These are phyloP conservation scores for Ictalurus furcatus DNA, from an alignment of 2,113 vertebrate species.

Conservation along the genomic window DNA sequence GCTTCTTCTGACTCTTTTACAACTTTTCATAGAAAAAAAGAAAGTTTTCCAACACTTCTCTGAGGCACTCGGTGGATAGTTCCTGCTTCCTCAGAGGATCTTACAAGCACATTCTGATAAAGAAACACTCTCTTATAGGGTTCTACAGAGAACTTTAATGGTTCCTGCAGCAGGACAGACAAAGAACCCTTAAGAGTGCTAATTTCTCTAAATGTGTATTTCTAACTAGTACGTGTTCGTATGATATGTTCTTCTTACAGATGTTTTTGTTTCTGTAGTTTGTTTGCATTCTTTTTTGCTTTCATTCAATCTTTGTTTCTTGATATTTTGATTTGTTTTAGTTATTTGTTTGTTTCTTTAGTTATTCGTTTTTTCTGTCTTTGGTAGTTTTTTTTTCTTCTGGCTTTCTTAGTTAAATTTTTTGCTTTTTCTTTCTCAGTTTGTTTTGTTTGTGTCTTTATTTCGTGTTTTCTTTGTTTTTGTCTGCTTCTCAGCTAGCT, in stretches of 20 bases:
- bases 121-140: not conserved
- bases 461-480: no score
- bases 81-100: not conserved
- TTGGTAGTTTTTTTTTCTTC: no score
- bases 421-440: no score
- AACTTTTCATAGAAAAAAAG: not conserved
- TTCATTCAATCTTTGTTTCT: no score
- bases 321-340: no score
- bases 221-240: not conserved
- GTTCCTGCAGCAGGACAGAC: not conserved
- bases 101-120: not conserved
- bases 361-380: no score
- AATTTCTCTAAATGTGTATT: not conserved
- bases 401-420: no score
- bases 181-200: not conserved
- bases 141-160: not conserved
- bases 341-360: no score
- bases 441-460: no score
- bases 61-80: not conserved
- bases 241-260: not conserved
- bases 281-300: not conserved
- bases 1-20: not conserved
- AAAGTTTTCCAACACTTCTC: not conserved
- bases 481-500: no score
- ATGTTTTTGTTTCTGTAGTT: not conserved